Percentiles rank a stretch among this genome's conserved stretches.
Conservation (phyloP, 1,140 invertebrate genomes). For the Mactra quadrangularis region DNA sequence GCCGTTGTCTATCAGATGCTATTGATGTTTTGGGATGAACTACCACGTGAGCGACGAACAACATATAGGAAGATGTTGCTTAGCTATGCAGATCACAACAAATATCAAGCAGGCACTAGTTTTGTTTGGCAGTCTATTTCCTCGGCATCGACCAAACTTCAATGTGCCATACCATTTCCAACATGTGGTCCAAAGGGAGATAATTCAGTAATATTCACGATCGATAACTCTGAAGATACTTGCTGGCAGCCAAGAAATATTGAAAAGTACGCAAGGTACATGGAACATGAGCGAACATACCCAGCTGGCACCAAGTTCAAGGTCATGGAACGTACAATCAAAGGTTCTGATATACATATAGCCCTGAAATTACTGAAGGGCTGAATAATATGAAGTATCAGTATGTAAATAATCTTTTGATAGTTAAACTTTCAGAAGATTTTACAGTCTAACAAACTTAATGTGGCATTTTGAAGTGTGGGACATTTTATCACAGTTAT, state of each 20-base stretch:
- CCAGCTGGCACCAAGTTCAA: slow-evolving; percentile 42
- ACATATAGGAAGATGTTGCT: slow-evolving; percentile 48
- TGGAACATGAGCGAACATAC: slow-evolving; percentile 41
- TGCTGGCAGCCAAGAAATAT: slow-evolving; percentile 45
- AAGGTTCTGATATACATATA: too few species aligned
- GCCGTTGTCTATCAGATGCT: slow-evolving; percentile 55
- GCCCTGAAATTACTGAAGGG: too few species aligned
- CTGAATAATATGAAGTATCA: too few species aligned
- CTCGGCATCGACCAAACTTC: slow-evolving; percentile 6
- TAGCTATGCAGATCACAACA: slow-evolving; percentile 12
- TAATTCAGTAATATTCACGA: slow-evolving; percentile 11
- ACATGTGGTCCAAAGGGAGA: slow-evolving; percentile 11
- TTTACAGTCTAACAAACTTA: too few species aligned
- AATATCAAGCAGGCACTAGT: slow-evolving; percentile 26
- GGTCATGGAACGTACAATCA: too few species aligned
- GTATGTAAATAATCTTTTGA: too few species aligned
- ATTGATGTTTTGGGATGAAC: slow-evolving; percentile 40
- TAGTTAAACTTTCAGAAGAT: too few species aligned
- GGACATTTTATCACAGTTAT: too few species aligned
- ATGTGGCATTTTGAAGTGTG: too few species aligned
- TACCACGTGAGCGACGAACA: background rate
- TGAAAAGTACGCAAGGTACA: slow-evolving; percentile 27
- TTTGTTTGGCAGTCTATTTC: slow-evolving; percentile 41
- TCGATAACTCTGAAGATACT: slow-evolving; percentile 20
- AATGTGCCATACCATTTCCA: slow-evolving; percentile 27